Conservation (phyloP, 2,888 invertebrate species). For the Nematopogon swammerdamellus region DNA sequence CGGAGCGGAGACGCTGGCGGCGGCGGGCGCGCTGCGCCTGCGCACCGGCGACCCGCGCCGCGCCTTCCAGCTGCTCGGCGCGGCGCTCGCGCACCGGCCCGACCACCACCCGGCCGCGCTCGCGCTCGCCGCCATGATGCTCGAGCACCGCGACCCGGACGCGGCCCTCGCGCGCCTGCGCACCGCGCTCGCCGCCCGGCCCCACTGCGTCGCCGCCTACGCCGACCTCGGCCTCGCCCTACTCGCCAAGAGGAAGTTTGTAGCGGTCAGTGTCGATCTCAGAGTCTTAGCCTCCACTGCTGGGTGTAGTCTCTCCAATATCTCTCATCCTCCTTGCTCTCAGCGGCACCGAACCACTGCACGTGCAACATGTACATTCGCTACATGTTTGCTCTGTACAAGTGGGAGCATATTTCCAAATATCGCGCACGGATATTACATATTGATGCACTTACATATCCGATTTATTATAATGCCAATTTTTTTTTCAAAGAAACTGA, state of each 20-base stretch:
- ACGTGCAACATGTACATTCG: no score
- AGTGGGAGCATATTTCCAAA: no score
- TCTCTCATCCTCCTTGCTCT: no score
- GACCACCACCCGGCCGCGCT: conserved; percentile 46
- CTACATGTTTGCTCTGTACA: no score
- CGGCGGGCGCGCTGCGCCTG: conserved; percentile 48
- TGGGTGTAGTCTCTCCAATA: no score
- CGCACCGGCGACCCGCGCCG: conserved; percentile 44
- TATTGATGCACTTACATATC: no score
- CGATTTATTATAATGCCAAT: no score
- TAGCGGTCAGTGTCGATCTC: conserved; percentile 27
- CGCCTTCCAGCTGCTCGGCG: conserved; percentile 53
- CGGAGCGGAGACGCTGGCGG: conserved; percentile 48
- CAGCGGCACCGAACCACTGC: no score
- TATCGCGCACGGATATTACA: no score
- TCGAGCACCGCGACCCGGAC: conserved; percentile 43
- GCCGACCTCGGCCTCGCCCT: conserved; percentile 39
- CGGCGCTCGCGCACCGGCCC: conserved; percentile 47
- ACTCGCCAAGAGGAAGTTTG: conserved; percentile 39
- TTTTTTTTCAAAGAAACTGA: no score
- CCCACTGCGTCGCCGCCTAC: conserved; percentile 43
- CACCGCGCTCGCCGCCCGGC: conserved; percentile 40
- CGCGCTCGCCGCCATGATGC: conserved; percentile 52
- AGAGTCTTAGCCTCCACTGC: neutral
- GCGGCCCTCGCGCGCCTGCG: conserved; percentile 47